These are phyloP conservation scores for Blennius ocellaris DNA, from an alignment of 2,113 vertebrate genomes.

Conservation along the genomic window DNA sequence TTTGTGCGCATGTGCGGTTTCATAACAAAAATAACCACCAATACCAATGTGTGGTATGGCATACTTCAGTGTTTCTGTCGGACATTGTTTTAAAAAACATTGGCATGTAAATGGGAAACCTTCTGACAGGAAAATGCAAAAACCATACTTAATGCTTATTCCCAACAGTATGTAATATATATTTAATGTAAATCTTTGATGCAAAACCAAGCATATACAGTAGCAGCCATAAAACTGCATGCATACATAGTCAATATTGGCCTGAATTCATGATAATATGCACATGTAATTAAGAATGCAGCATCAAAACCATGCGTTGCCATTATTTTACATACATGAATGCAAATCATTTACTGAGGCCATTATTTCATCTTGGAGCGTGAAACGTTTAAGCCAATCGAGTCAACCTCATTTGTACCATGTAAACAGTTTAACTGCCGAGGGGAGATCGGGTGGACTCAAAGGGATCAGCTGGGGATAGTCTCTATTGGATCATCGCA, in stretches of 20 bases:
- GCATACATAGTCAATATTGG: no score
- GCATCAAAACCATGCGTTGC: slow-evolving; percentile 2
- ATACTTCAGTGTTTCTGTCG: no score
- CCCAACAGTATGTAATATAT: no score
- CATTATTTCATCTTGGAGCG: slow-evolving; percentile 31
- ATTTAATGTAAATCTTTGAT: neutral
- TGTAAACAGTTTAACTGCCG: slow-evolving; percentile 53
- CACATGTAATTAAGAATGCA: slow-evolving; percentile 16
- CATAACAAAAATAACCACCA: no score
- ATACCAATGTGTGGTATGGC: no score
- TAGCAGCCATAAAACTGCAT: neutral
- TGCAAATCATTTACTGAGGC: slow-evolving; percentile 13
- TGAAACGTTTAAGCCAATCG: slow-evolving; percentile 38
- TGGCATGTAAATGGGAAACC: no score
- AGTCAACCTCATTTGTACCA: slow-evolving; percentile 47
- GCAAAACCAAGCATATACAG: neutral
- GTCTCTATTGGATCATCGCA: slow-evolving; percentile 58
- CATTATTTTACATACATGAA: slow-evolving; percentile 17
- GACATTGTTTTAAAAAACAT: no score
- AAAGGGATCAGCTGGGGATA: slow-evolving; percentile 35
- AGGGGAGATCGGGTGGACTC: slow-evolving; percentile 41
- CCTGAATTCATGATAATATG: neutral
- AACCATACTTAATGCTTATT: no score
- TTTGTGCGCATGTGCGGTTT: no score
- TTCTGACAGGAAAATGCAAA: no score